Percentiles rank a stretch among this genome's conserved stretches.
Conservation (phyloP, 1,140 invertebrate genomes). For the Colletes gigas region DNA sequence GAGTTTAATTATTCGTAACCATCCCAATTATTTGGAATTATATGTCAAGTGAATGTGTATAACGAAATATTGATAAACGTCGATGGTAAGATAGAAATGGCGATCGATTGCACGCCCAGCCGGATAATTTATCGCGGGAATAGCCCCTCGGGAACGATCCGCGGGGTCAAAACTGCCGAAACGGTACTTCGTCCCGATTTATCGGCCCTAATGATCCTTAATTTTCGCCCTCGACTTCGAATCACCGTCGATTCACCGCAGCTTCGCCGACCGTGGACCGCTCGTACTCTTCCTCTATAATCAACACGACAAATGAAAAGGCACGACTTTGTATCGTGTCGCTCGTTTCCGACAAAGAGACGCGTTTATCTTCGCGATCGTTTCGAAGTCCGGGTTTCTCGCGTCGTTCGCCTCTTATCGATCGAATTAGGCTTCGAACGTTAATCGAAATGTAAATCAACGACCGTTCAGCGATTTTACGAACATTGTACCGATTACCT, state of each 20-base stretch:
- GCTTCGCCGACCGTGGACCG: not conserved
- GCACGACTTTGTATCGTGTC: not conserved
- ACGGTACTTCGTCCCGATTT: conserved; percentile 40
- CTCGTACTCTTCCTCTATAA: not conserved
- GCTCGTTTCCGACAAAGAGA: not conserved
- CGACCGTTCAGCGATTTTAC: no score
- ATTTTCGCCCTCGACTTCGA: conserved; percentile 21
- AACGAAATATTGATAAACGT: no score
- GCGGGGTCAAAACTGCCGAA: conserved; percentile 25
- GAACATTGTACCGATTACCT: no score
- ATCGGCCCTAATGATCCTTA: conserved; percentile 38
- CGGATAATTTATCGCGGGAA: conserved; percentile 29
- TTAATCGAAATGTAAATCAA: no score
- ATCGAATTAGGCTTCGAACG: no score
- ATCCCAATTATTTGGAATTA: no score
- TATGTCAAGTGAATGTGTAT: no score
- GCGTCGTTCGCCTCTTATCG: no score
- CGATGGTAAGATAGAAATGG: not conserved
- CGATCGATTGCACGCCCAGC: conserved; percentile 34
- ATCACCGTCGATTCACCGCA: not conserved
- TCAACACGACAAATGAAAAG: not conserved
- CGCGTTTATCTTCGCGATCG: not conserved
- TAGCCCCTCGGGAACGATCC: not conserved
- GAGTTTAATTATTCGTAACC: no score
- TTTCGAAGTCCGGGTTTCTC: no score